Evolutionary conservation across 2,797 vertebrate genomes (phyloP), one percentile per base, ranked within the genome.

Genomic region (Galago senegalensis): DNA sequence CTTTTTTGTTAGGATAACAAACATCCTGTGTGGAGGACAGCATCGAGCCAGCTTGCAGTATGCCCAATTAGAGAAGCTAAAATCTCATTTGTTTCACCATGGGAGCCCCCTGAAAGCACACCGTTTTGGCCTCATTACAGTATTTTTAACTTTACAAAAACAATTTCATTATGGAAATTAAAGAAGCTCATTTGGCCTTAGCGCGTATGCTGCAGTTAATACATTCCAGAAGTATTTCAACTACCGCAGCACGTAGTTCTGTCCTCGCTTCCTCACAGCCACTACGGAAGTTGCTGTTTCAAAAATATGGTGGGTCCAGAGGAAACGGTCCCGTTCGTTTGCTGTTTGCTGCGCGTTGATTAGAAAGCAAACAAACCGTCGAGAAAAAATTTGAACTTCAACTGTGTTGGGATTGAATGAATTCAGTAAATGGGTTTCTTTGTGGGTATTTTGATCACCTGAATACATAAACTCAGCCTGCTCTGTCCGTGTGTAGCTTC

Each of bases 161-260:
- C 98, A 99, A 98, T 99, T 99, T 99, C 98, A 99, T 99, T 99
- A 99, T 99, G 98, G 98, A 99, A 99, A 99, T 99, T 99, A 99
- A 99, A 98, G 98, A 98, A 99, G 98, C 99, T 99, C 98, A 98
- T 99, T 99, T 99, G 98, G 98, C 97, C 96, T 98, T 97, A 83
- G 96, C 97, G 83, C 98, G 98, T 98, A 98, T 98, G 97, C 97
- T 96, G 92, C 98, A 98, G 98, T 98, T 98, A 98, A 99, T 98
- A 98, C 98, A 99, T 98, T 98, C 98, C 97, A 97, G 89, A 98
- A 99, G 98, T 98, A 97, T 98, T 98, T 97, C 98, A 96, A 91
- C 98, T 94, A 95, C 98, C 97, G n/a, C 98, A 98, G 97, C 94
- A 89, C 97, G 98, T 89, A 97, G 95, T 98, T 92, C 97, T 97